Base-by-base conservation (phyloP, 1,140 invertebrate genomes). In the Neodiprion lecontei region DNA sequence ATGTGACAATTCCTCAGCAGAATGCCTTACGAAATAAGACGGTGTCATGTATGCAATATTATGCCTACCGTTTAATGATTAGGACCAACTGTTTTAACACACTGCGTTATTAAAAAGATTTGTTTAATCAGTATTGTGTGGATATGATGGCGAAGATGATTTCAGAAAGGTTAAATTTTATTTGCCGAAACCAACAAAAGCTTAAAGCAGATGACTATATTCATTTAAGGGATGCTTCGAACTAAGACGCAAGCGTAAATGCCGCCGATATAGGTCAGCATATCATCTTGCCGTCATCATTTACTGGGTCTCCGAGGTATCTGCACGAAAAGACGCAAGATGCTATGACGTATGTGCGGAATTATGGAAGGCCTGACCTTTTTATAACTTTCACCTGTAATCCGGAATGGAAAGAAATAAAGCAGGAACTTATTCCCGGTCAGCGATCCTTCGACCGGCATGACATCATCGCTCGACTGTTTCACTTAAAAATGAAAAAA, bases 331-430 rank as follows among this genome's bases (percentile, higher is more conserved):
- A 87, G 70, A 81, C 79, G 73, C 85, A 89, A 81, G 86, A 89
- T 82, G 85, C 83, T 21, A 84, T 87, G 82, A 78, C 80, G 12
- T 85, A 84, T 78, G 85, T 87, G 28, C 79, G 85, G 9, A 71
- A 77, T 49, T 82, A 75, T 77, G 81, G 81, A 11, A 17, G 48
- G 12, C 79, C 81, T 47, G 79, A 83, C 71, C 65, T 90, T 73
- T 86, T 90, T 47, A 90, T 88, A 47, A 21, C 17, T 21, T 86
- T 91, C 47, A 91, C 90, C 14, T 88, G 82, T 71, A 90, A 90
- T 79, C 84, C 87, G 0, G 75, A 77, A 21, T 85, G 80, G 82
- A 50, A 67, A 48, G 83, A 83, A 79, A 82, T 85, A 21, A 77
- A 50, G 21, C 10, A 80, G 17, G 73, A 78, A 17, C 71, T 85